Base-by-base conservation (phyloP, 2,113 vertebrate genomes). In the Rostratula benghalensis region DNA sequence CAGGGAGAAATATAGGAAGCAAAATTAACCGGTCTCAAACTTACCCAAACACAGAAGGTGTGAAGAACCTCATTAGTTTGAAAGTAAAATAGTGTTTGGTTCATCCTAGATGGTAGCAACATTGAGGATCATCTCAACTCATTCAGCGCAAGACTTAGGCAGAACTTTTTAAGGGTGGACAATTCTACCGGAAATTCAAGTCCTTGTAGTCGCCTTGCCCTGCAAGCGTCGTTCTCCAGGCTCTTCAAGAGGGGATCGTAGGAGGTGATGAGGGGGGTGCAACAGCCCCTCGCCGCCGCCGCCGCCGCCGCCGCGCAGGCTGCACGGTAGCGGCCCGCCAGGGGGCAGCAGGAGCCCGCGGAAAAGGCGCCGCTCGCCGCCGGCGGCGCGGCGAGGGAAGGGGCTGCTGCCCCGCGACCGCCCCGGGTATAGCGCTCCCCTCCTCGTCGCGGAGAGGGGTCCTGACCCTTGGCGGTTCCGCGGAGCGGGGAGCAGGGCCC, bases 301-400 rank as follows among this genome's bases (percentile, higher is more conserved):
- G 39, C 39, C 39, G 39, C 39, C 50, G 25, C 50, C 25, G 50
- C 50, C 50, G 50, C 50, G 13, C 20, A n/a, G 37, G 25, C 25
- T 63, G 60, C 43, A 13, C 43, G 33, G n/a, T 10, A 25, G 20
- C 9, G 13, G 27, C 39, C 95, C 96, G 54, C 94, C 84, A 92
- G 96, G 96, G 41, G 97, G 94, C 97, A 95, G 96, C 89, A 95
- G 63, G 45, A 86, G 41, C 9, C 30, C 37, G 28, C 43, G 2
- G 18, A 18, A 45, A 35, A 60, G n/a, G 33, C 25, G 6, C 6
- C 7, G 41, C 43, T 45, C 8, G 15, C 45, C 6, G 27, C 39
- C 30, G 51, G 43, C 97, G 45, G 17, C 63, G 83, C 23, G 11
- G 41, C 75, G 11, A 25, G 18, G 18, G 39, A 64, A 53, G 12